phyloP scores from a whole-genome alignment of 1,140 invertebrate species.

The Neotoxoptera formosana region DNA sequence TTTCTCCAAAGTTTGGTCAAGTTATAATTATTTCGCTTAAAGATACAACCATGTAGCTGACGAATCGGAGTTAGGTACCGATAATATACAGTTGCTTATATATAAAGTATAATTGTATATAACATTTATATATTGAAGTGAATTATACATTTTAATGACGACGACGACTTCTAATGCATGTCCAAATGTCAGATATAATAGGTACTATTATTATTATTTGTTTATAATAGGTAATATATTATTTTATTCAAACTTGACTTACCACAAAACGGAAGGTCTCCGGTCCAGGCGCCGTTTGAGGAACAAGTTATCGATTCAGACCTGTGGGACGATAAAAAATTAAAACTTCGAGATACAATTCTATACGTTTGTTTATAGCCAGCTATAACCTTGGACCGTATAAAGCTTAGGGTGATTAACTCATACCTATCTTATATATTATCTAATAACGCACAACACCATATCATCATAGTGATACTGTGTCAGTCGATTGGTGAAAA shows the following conservation, averaged over 20 bases:
- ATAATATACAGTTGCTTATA: not conserved
- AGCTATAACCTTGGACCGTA: not conserved
- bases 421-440: not conserved
- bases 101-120: too few species aligned
- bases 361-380: not conserved
- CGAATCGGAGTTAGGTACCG: too few species aligned
- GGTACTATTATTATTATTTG: not conserved
- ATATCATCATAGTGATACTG: not conserved
- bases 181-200: not conserved
- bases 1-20: not conserved
- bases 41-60: too few species aligned
- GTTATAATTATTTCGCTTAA: not conserved
- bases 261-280: conserved; percentile 85
- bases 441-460: not conserved
- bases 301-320: conserved; percentile 72
- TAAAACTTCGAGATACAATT: not conserved
- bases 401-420: not conserved
- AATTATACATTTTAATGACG: not conserved
- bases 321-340: conserved; percentile 62
- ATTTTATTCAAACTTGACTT: conserved; percentile 62
- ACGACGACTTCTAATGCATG: not conserved
- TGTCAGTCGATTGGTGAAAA: not conserved
- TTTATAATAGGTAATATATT: not conserved
- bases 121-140: not conserved
- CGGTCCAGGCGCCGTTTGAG: conserved; percentile 76